Percentiles rank a stretch among this genome's conserved stretches.
These are phyloP conservation scores for Lordiphosa collinella DNA, from an alignment of 1,140 invertebrate genomes.

Conservation along the genomic window DNA sequence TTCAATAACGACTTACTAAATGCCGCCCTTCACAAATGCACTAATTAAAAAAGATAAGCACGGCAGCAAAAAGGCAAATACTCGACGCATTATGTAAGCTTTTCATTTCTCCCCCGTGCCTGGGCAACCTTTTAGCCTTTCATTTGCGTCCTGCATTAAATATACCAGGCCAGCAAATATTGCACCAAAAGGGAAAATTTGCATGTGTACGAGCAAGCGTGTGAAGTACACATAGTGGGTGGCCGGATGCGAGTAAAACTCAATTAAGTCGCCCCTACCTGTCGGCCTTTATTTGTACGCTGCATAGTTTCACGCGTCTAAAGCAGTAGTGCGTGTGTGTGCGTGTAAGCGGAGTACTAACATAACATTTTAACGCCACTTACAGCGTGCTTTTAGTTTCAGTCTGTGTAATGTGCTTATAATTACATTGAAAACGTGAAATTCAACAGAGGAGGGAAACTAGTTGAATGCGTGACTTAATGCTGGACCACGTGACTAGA, in stretches of 20 bases:
- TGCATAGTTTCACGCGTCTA: conserved; percentile 37
- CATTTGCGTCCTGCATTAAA: conserved; percentile 32
- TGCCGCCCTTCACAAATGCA: not conserved
- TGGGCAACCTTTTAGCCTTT: conserved; percentile 9
- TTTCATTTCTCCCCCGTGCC: not conserved
- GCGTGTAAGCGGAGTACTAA: not conserved
- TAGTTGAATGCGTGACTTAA: conserved; percentile 1
- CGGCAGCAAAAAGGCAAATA: conserved; percentile 12
- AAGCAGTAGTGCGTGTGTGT: conserved; percentile 7
- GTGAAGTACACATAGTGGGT: not conserved
- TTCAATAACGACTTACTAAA: too few species aligned
- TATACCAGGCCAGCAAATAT: conserved; percentile 16
- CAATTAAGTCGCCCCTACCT: conserved; percentile 16
- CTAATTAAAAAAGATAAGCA: conserved; percentile 23
- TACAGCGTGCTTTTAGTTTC: not conserved
- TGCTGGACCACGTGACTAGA: not conserved
- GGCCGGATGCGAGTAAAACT: conserved; percentile 15
- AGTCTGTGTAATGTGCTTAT: conserved; percentile 6
- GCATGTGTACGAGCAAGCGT: not conserved
- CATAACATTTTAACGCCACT: conserved; percentile 3
- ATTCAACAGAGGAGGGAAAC: not conserved
- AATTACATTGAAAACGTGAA: not conserved
- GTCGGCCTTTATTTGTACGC: conserved; percentile 4
- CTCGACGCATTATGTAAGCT: conserved; percentile 15
- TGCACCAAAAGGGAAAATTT: not conserved